Evolutionary conservation across 64 coral and sea anemone species (phyloP).

Genomic region (Anthopleura sola): DNA sequence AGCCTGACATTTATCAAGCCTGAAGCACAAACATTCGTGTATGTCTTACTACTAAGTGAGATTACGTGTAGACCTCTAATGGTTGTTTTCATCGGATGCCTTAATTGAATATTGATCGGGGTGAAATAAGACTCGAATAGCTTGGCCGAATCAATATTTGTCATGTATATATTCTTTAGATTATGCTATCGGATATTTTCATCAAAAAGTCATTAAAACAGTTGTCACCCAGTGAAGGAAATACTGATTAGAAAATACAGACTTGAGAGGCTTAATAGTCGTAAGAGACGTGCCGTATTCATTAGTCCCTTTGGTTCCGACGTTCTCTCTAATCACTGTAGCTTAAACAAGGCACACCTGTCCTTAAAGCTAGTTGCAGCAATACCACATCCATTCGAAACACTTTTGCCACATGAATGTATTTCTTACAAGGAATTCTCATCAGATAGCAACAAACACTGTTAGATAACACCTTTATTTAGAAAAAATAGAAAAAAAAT

Average conservation of each 20-base stretch:
- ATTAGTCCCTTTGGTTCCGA: constrained; percentile 5
- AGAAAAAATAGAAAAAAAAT: neutral
- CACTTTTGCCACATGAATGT: neutral
- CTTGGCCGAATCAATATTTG: constrained; percentile 24
- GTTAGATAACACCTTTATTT: too few species aligned
- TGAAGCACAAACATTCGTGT: neutral
- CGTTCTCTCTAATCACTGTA: constrained; percentile 25
- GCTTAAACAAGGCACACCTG: constrained; percentile 27
- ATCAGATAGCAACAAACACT: too few species aligned
- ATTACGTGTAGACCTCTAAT: neutral
- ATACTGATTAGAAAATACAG: constrained; percentile 20
- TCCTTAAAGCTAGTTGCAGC: neutral
- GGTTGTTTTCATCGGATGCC: constrained; percentile 6
- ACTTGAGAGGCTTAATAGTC: constrained; percentile 28
- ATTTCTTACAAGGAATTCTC: neutral
- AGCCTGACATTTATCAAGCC: neutral
- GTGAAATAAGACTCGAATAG: constrained; percentile 8
- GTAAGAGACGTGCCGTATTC: constrained; percentile 18
- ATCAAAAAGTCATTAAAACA: constrained; percentile 22
- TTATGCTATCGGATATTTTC: constrained; percentile 24
- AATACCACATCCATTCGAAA: neutral
- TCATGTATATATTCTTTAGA: constrained; percentile 17
- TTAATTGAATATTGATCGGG: constrained; percentile 10
- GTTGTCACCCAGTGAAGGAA: constrained; percentile 20
- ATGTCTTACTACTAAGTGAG: constrained; percentile 4